Conservation (phyloP, 1,140 invertebrate genomes). For the Apocrypta bakeri region DNA sequence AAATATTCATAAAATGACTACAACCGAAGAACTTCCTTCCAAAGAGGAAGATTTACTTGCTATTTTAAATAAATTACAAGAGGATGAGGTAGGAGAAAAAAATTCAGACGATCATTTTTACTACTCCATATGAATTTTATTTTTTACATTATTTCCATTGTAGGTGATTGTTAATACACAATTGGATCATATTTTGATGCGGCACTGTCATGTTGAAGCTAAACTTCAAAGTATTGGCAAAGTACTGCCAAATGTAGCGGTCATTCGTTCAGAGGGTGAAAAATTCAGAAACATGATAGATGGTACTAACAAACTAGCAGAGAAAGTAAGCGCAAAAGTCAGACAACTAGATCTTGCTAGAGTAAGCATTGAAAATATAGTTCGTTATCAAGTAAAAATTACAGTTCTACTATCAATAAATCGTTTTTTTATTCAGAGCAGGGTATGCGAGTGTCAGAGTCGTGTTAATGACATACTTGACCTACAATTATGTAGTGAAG, state of each 20-base stretch:
- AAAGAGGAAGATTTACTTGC: conserved; percentile 63
- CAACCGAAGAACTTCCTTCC: conserved; percentile 51
- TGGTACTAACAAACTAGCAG: conserved; percentile 91
- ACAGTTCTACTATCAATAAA: neutral
- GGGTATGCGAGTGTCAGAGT: conserved; percentile 95
- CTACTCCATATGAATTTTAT: neutral
- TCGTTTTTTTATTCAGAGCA: conserved; percentile 77
- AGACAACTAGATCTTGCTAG: conserved; percentile 94
- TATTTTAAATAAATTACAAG: conserved; percentile 62
- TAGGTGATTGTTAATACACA: conserved; percentile 78
- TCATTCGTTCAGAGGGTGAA: conserved; percentile 82
- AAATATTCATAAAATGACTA: neutral
- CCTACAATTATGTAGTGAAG: conserved; percentile 95
- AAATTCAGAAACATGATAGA: conserved; percentile 88
- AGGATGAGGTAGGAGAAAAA: conserved; percentile 61
- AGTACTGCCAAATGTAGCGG: conserved; percentile 81
- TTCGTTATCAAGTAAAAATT: neutral
- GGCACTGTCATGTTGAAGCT: conserved; percentile 79
- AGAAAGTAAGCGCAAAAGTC: conserved; percentile 97
- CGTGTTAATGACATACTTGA: conserved; percentile 97
- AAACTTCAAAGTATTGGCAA: conserved; percentile 80
- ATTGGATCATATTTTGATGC: conserved; percentile 77
- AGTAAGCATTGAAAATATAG: conserved; percentile 74
- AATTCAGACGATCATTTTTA: conserved; percentile 46
- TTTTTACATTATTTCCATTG: conserved; percentile 51